Evolutionary conservation across 2,113 vertebrate species (phyloP).

Genomic region (Oreocharis arfaki): DNA sequence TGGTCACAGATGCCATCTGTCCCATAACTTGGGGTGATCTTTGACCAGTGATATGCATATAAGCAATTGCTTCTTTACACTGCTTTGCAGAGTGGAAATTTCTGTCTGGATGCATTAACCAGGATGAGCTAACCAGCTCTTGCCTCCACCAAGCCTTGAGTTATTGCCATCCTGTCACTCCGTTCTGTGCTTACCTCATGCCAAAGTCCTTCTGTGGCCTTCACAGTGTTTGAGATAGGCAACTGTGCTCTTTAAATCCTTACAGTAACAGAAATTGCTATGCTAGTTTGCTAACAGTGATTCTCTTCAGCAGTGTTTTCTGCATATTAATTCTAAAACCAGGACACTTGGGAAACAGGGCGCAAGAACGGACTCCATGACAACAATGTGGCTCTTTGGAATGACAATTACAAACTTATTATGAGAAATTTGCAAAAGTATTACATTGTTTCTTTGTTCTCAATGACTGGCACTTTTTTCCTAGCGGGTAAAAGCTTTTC

Average conservation of each 20-base stretch:
- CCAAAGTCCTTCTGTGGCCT: background rate
- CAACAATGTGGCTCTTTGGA: background rate
- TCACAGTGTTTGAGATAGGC: background rate
- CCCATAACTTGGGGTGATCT: background rate
- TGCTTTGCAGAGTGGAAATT: background rate
- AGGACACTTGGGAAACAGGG: background rate
- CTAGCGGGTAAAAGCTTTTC: background rate
- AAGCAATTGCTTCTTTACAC: background rate
- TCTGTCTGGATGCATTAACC: fast-evolving
- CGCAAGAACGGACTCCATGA: background rate
- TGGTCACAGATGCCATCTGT: no score
- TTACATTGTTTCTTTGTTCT: background rate
- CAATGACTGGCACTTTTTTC: background rate
- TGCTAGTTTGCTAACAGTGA: background rate
- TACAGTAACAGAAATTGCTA: background rate
- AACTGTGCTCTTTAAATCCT: background rate
- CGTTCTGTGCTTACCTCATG: background rate
- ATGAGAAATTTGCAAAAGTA: background rate
- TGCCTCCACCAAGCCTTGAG: background rate
- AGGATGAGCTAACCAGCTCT: background rate
- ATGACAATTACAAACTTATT: background rate
- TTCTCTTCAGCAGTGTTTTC: background rate
- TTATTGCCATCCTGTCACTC: fast-evolving
- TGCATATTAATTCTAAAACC: background rate
- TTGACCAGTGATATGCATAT: background rate